Conservation (phyloP, 2,888 invertebrate genomes). For the Belgica antarctica region DNA sequence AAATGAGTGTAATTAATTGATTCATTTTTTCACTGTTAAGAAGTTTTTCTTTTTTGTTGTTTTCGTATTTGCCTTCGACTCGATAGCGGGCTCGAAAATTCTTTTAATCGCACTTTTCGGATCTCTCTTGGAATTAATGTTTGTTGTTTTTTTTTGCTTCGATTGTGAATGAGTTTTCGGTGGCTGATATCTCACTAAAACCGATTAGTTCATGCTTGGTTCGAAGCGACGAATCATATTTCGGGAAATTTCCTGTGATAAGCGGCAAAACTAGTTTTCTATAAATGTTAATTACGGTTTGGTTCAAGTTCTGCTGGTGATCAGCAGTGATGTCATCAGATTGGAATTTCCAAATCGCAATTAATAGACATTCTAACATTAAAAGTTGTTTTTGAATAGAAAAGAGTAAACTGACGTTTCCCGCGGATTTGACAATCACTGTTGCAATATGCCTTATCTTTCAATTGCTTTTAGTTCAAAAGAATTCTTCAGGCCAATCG, state of each 20-base stretch:
- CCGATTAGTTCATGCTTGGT: conserved; percentile 3
- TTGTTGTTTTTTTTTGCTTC: neutral
- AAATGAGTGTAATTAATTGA: conserved; percentile 43
- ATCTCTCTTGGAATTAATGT: conserved; percentile 16
- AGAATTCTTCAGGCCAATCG: too few relatives aligned
- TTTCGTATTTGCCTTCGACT: neutral
- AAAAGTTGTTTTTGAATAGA: neutral
- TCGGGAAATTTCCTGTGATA: neutral
- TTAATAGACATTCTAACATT: too few relatives aligned
- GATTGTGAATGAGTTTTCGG: neutral
- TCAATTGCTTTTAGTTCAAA: too few relatives aligned
- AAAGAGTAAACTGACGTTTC: neutral
- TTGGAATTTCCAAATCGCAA: too few relatives aligned
- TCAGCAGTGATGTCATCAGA: too few relatives aligned
- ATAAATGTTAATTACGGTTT: too few relatives aligned
- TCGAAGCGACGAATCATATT: too few relatives aligned
- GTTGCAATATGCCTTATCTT: too few relatives aligned
- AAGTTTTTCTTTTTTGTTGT: neutral
- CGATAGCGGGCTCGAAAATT: conserved; percentile 20
- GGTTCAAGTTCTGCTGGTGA: too few relatives aligned
- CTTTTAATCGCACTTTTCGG: conserved; percentile 36
- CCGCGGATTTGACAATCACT: too few relatives aligned
- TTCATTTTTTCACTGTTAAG: conserved; percentile 21
- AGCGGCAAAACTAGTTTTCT: neutral
- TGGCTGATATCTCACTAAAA: neutral